phyloP scores from a whole-genome alignment of 2,888 invertebrate species.

The Creontiades dilutus region DNA sequence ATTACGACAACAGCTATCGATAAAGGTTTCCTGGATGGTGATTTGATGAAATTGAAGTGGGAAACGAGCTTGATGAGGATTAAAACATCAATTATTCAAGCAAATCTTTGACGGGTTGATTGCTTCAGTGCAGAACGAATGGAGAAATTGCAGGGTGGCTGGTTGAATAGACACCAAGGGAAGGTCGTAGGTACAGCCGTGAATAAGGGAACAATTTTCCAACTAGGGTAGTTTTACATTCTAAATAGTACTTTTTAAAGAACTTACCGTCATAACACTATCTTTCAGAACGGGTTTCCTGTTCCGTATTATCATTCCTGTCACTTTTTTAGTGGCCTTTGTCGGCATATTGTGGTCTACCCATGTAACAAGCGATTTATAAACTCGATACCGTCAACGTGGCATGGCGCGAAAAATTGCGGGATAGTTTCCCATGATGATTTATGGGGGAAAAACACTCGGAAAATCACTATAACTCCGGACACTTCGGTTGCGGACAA shows the following conservation, averaged over 20 bases:
- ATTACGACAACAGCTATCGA: no score
- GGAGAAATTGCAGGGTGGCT: not conserved
- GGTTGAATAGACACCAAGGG: conserved; percentile 16
- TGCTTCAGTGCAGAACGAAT: conserved; percentile 20
- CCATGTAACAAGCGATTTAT: conserved; percentile 48
- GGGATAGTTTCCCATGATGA: not conserved
- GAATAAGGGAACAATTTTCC: not conserved
- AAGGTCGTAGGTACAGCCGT: not conserved
- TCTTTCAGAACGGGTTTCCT: conserved; percentile 92
- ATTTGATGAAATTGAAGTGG: no score
- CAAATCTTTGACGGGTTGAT: not conserved
- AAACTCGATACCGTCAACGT: not conserved
- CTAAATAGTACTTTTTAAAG: not conserved
- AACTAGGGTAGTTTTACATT: not conserved
- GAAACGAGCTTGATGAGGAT: not conserved
- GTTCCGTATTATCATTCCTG: conserved; percentile 92
- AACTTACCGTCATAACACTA: conserved; percentile 89
- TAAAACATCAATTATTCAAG: not conserved
- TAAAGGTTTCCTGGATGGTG: no score
- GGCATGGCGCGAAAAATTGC: not conserved
- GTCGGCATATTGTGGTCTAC: conserved; percentile 81
- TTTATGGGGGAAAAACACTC: not conserved
- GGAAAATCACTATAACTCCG: not conserved
- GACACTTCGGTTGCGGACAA: not conserved
- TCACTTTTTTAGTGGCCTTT: conserved; percentile 90